Evolutionary conservation across 2,113 vertebrate genomes (phyloP).

Genomic region (Pontoporia blainvillei): DNA sequence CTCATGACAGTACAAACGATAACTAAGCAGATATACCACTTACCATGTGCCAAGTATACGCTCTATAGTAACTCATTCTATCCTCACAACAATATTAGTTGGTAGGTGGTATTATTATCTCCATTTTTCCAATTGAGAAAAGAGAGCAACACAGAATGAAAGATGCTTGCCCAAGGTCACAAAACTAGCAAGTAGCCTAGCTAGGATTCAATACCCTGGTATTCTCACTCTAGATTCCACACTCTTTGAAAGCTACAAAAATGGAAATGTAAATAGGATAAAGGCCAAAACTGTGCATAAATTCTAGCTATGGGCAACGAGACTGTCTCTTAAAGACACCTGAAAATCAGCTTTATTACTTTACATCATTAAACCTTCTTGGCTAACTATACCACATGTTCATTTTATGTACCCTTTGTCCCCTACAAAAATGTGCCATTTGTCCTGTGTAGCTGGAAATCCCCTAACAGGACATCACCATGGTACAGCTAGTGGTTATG

Average conservation of each 20-base stretch:
- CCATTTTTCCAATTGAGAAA: neutral
- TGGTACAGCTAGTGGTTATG: neutral
- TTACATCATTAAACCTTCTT: neutral
- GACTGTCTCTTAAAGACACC: neutral
- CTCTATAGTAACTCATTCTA: neutral
- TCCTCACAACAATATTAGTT: neutral
- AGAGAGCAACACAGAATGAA: neutral
- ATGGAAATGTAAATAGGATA: neutral
- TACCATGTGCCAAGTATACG: neutral
- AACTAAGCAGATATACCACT: neutral
- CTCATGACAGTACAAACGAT: neutral
- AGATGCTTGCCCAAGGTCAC: neutral
- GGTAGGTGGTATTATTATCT: neutral
- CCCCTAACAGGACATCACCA: neutral
- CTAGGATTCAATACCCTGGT: neutral
- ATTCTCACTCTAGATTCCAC: neutral
- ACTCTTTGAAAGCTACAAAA: neutral
- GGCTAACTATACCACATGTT: neutral
- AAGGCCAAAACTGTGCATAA: neutral
- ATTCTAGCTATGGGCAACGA: neutral
- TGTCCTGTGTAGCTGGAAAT: conserved; percentile 36
- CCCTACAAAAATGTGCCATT: neutral
- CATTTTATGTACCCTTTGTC: neutral
- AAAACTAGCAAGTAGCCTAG: neutral
- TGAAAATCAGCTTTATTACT: neutral